Conservation (phyloP, 2,888 invertebrate genomes). For the Rhingia rostrata region DNA sequence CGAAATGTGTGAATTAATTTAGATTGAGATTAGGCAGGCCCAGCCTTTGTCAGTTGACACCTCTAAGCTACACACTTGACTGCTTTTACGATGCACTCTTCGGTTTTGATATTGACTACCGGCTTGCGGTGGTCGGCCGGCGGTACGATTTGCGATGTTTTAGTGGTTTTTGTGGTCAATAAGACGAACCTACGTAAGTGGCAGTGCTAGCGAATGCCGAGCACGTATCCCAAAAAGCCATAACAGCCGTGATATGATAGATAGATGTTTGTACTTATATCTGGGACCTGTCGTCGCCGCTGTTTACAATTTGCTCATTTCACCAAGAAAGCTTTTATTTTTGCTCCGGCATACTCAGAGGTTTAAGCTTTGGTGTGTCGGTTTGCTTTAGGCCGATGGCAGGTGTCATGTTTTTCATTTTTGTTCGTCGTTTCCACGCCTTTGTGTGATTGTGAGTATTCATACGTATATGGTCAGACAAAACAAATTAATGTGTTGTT, state of each 20-base stretch:
- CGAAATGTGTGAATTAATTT: conserved; percentile 10
- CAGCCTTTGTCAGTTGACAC: conserved; percentile 45
- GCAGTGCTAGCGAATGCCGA: conserved; percentile 40
- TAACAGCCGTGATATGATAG: conserved; percentile 54
- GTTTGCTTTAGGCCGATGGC: conserved; percentile 40
- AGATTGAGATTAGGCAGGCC: conserved; percentile 21
- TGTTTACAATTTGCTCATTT: conserved; percentile 67
- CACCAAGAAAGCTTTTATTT: conserved; percentile 51
- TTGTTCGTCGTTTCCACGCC: conserved; percentile 25
- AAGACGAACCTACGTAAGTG: conserved; percentile 64
- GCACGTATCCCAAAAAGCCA: conserved; percentile 64
- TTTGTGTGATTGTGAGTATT: conserved; percentile 12
- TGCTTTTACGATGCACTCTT: conserved; percentile 26
- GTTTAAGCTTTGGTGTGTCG: conserved; percentile 29
- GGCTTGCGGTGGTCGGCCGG: conserved; percentile 36
- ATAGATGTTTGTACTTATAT: conserved; percentile 26
- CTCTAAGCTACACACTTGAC: conserved; percentile 10
- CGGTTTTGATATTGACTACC: conserved; percentile 61
- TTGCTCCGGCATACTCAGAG: not conserved
- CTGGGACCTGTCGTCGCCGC: conserved; percentile 37
- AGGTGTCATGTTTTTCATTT: conserved; percentile 62
- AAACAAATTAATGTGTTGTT: conserved; percentile 43
- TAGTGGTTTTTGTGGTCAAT: conserved; percentile 28
- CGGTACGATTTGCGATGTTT: conserved; percentile 13
- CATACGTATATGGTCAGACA: conserved; percentile 27